Evolutionary conservation across 2,888 invertebrate species (phyloP).

Genomic region (Drosophila kambysellisi): DNA sequence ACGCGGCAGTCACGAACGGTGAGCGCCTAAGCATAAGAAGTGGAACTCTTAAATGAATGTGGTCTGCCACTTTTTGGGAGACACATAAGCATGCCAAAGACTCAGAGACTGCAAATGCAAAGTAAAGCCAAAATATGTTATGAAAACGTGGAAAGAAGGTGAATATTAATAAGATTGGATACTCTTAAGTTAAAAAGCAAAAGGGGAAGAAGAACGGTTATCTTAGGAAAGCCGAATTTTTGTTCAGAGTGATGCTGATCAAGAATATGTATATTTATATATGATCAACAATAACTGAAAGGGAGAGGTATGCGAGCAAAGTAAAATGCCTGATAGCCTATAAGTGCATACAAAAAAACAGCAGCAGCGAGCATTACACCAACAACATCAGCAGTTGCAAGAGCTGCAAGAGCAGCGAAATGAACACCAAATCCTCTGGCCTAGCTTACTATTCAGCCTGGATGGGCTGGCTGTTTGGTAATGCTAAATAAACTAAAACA

Average conservation of each 20-base stretch:
- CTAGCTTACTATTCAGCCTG: conserved; percentile 52
- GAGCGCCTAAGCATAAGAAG: background rate
- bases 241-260: background rate
- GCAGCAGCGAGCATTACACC: conserved; percentile 27
- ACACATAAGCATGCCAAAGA: background rate
- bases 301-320: conserved; percentile 17
- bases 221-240: background rate
- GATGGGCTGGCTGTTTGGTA: conserved; percentile 47
- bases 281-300: conserved; percentile 47
- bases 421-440: conserved; percentile 62
- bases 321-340: conserved; percentile 74
- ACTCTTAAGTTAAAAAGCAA: too few species aligned
- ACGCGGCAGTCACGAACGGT: background rate
- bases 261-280: background rate
- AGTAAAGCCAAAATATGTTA: background rate
- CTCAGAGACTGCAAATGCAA: too few species aligned
- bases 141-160: background rate
- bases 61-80: background rate
- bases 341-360: conserved; percentile 68
- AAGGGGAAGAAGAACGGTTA: background rate
- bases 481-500: conserved; percentile 70
- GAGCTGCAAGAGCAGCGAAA: conserved; percentile 56
- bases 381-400: conserved; percentile 35
- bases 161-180: background rate
- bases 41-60: background rate